Evolutionary conservation across 2,797 vertebrate species (phyloP).

Genomic region (Crocidura indochinensis): DNA sequence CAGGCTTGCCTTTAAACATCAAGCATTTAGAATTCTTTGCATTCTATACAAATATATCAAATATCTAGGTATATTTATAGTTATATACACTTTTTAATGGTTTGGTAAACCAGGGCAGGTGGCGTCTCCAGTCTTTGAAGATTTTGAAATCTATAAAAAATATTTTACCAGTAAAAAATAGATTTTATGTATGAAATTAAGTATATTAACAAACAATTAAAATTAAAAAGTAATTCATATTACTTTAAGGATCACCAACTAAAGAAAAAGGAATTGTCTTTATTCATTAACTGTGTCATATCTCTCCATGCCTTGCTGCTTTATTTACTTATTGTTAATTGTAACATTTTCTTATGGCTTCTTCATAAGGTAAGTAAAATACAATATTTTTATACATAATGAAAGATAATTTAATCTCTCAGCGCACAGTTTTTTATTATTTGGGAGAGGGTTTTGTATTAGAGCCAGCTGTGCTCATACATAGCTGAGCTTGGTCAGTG

Average conservation of each 20-base stretch:
- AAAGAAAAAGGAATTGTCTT: constrained; percentile 1
- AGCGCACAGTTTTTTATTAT: neutral
- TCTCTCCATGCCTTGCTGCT: neutral
- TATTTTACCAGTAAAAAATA: constrained; percentile 52
- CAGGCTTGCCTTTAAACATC: constrained; percentile 19
- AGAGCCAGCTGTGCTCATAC: no score
- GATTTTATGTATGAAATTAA: constrained; percentile 41
- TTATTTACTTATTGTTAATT: neutral
- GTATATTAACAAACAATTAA: constrained; percentile 39
- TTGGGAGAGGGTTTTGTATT: neutral
- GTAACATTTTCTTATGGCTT: neutral
- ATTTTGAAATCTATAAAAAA: constrained; percentile 16
- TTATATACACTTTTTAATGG: constrained; percentile 5
- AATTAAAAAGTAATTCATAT: neutral
- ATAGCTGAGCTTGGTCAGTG: no score
- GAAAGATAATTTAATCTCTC: neutral
- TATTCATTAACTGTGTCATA: neutral
- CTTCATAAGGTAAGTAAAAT: neutral
- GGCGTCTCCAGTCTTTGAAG: neutral
- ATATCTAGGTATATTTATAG: neutral
- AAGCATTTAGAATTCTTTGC: neutral
- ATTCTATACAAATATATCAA: no score
- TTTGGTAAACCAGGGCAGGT: neutral
- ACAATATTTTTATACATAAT: neutral
- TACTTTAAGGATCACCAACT: neutral